Conservation (phyloP, 2,113 vertebrate species). For the Anarrhichthys ocellatus region DNA sequence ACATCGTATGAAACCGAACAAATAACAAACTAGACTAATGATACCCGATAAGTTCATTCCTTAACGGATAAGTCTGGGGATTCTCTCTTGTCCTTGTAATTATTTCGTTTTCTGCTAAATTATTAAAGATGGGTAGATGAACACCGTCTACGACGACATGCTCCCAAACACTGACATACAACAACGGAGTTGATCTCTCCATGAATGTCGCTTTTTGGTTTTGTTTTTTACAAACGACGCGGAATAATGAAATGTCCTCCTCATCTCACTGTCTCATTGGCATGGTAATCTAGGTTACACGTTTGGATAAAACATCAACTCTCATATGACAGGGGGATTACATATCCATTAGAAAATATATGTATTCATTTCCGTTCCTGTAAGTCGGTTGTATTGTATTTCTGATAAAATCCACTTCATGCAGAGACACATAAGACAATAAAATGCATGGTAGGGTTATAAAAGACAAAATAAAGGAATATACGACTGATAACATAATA, state of each 20-base stretch:
- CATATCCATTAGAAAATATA: not conserved
- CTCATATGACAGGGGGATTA: constrained; percentile 10
- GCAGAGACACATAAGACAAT: fast-evolving
- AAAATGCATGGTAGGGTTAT: not conserved
- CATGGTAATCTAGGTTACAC: constrained; percentile 37
- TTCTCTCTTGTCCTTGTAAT: too few relatives aligned
- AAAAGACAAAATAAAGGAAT: not conserved
- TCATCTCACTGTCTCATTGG: not conserved
- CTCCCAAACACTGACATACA: not conserved
- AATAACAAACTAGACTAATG: too few relatives aligned
- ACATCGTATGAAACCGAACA: too few relatives aligned
- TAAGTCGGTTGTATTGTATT: fast-evolving
- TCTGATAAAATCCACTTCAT: fast-evolving
- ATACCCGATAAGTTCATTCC: too few relatives aligned
- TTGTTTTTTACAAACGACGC: not conserved
- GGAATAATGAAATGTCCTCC: not conserved
- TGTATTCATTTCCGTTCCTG: not conserved
- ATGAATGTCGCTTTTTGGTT: not conserved
- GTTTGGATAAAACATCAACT: constrained; percentile 22
- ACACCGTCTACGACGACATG: not conserved
- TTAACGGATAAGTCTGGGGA: too few relatives aligned
- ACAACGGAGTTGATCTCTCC: not conserved
- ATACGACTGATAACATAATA: fast-evolving
- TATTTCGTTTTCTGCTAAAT: not conserved
- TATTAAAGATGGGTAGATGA: not conserved